phyloP scores from a whole-genome alignment of 2,113 vertebrate genomes.

The Tetrax tetrax region DNA sequence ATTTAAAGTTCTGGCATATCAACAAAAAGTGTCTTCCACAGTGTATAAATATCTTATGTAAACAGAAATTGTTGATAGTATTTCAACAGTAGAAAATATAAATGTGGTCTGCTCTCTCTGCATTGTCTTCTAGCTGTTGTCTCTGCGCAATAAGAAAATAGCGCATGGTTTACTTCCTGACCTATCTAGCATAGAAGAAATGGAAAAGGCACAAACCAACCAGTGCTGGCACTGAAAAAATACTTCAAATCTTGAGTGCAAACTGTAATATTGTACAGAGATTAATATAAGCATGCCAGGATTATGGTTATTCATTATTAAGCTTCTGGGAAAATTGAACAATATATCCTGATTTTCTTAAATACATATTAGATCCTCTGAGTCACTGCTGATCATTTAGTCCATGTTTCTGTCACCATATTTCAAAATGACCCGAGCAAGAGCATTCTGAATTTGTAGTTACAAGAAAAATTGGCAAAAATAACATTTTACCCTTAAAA shows the following conservation, averaged over 20 bases:
- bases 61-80: neutral
- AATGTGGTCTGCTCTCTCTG: neutral
- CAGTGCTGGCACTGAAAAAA: conserved; percentile 42
- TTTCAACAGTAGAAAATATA: neutral
- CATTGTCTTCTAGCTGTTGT: neutral
- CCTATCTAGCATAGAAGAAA: neutral
- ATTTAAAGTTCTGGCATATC: neutral
- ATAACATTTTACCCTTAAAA: conserved; percentile 8
- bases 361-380: conserved; percentile 39
- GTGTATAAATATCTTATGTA: neutral
- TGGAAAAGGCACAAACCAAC: conserved; percentile 15
- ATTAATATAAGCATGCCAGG: conserved; percentile 46
- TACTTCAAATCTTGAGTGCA: conserved; percentile 18
- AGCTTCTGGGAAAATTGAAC: conserved; percentile 61
- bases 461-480: neutral
- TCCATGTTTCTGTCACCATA: conserved; percentile 20
- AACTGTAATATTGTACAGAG: conserved; percentile 54
- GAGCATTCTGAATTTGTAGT: conserved; percentile 13
- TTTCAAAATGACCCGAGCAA: neutral
- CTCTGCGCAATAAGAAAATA: neutral
- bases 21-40: neutral
- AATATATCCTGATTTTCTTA: conserved; percentile 45
- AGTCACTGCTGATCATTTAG: conserved; percentile 11
- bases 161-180: neutral
- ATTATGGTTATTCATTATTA: conserved; percentile 67